Base-by-base conservation (phyloP, 2,797 vertebrate species). In the Phataginus tricuspis region DNA sequence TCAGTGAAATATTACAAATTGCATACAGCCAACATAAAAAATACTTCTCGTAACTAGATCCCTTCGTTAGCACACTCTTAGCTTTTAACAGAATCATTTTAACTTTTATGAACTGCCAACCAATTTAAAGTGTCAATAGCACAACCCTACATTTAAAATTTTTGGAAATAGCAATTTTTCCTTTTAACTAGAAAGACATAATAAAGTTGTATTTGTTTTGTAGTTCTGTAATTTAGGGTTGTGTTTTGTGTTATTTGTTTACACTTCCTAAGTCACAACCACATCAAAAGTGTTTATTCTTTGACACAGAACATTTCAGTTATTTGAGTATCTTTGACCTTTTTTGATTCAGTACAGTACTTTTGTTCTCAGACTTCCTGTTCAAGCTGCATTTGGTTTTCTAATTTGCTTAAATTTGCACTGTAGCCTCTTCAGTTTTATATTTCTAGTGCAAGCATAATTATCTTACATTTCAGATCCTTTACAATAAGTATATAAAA, bases 1-100 rank as follows among this genome's bases (percentile, higher is more conserved):
- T 96, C 69, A 97, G 64, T 96, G 92, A 98, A 98, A 75, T 9
- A 13, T 86, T 94, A 96, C 78, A 27, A 94, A 97, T 55, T 93
- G 93, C 94, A 98, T 86, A 94, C 83, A 98, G 78, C 49, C 95
- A 93, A 96, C 39, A 86, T 94, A 96, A 98, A 89, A 94, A 78
- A 97, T 69, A 93, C 80, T 59, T 93, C 79, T 83, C 78, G 2
- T 75, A 84, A 92, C 92, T 63, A 97, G 90, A 94, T 86, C 75
- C 85, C 78, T 92, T 92, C 88, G 37, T 95, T 82, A 94, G 86
- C 97, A 91, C 86, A 87, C 86, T 92, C 90, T 37, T 86, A 84
- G 94, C 90, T 95, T 95, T 94, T 88, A 92, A 95, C 83, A 96
- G 74, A 82, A 97, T 84, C 93, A 87, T 90, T 91, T 91, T 96